Conservation (phyloP, 2,888 invertebrate genomes). For the Luffia ferchaultella region DNA sequence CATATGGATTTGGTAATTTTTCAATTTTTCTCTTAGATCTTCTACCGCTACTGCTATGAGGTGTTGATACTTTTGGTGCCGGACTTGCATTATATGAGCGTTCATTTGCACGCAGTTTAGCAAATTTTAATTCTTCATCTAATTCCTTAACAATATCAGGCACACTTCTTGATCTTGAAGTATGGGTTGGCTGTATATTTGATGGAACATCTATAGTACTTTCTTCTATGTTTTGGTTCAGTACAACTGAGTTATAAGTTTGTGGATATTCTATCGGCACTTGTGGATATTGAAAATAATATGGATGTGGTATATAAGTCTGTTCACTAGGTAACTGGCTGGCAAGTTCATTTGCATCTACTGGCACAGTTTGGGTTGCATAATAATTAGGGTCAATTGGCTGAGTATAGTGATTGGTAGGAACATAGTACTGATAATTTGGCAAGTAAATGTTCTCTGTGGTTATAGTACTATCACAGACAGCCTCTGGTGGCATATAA, state of each 20-base stretch:
- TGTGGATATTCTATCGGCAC: slow-evolving; percentile 29
- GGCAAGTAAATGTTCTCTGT: slow-evolving; percentile 42
- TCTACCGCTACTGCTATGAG: slow-evolving; percentile 26
- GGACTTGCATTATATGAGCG: slow-evolving; percentile 62
- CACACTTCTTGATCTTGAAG: slow-evolving; percentile 70
- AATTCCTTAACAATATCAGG: slow-evolving; percentile 80
- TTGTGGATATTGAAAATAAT: slow-evolving; percentile 44
- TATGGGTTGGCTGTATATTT: slow-evolving; percentile 29
- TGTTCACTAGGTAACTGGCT: slow-evolving; percentile 30
- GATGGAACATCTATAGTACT: slow-evolving; percentile 19
- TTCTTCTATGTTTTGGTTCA: slow-evolving; percentile 9
- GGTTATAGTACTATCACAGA: slow-evolving; percentile 27
- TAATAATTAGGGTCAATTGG: slow-evolving; percentile 32
- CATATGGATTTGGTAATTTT: slow-evolving; percentile 43
- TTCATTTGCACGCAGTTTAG: slow-evolving; percentile 54
- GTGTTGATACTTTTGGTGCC: slow-evolving; percentile 33
- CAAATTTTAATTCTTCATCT: slow-evolving; percentile 68
- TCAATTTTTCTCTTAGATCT: slow-evolving; percentile 33
- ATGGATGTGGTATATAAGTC: slow-evolving; percentile 42
- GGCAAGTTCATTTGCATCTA: slow-evolving; percentile 24
- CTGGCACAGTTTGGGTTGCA: slow-evolving; percentile 24
- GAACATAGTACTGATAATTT: slow-evolving; percentile 48
- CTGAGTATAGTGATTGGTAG: slow-evolving; percentile 32
- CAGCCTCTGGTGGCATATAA: slow-evolving; percentile 31
- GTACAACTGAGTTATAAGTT: slow-evolving; percentile 16